These are phyloP conservation scores for Diaprepes abbreviatus DNA, from an alignment of 2,888 invertebrate species.

Conservation along the genomic window DNA sequence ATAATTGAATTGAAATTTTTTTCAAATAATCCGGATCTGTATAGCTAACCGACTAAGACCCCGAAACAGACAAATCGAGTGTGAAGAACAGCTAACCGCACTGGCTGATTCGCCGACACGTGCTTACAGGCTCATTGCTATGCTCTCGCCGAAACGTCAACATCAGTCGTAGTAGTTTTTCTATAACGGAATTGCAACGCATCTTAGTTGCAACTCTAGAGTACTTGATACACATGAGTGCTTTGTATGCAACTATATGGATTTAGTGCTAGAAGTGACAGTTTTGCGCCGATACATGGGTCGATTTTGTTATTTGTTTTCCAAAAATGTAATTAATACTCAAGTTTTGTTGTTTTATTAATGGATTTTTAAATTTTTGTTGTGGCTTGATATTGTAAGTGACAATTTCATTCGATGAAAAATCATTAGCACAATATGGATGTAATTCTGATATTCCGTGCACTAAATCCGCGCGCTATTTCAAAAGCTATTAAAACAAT, in stretches of 20 bases:
- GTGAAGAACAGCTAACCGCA: conserved; percentile 51
- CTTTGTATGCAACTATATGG: conserved; percentile 35
- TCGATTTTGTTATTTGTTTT: background rate
- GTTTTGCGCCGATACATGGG: conserved; percentile 26
- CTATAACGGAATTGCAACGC: conserved; percentile 37
- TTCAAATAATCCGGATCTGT: conserved; percentile 37
- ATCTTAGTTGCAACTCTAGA: conserved; percentile 39
- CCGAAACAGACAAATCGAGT: conserved; percentile 50
- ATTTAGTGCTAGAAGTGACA: conserved; percentile 44
- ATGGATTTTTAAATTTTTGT: background rate
- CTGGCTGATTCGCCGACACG: conserved; percentile 50
- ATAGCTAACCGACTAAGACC: conserved; percentile 32
- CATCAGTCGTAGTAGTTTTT: conserved; percentile 44
- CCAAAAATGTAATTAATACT: background rate
- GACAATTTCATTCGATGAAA: background rate
- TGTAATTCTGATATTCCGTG: background rate
- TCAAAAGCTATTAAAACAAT: no score
- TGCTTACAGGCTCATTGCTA: conserved; percentile 42
- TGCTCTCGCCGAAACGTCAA: conserved; percentile 43
- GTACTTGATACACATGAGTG: conserved; percentile 39
- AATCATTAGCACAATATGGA: background rate
- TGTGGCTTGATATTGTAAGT: background rate
- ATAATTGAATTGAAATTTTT: no score
- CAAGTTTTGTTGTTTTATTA: background rate
- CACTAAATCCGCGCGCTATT: conserved; percentile 1